Evolutionary conservation across 2,888 invertebrate genomes (phyloP), one percentile per base, ranked within the genome.

Genomic region (Nipponacmea schrenckii): DNA sequence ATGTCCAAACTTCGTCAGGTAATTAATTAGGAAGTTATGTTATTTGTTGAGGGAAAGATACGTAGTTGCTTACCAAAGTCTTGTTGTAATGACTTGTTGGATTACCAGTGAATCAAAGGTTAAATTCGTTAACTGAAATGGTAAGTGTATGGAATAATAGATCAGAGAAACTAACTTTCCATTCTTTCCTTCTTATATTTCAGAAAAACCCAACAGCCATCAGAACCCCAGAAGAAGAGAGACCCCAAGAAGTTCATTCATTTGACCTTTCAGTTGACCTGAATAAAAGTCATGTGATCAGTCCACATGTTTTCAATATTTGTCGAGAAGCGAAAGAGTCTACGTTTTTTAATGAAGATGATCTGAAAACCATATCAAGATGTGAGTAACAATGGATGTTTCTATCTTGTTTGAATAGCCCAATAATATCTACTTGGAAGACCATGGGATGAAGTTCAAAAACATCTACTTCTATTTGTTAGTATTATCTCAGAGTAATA

Each of bases 1-100:
- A 97, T 97, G 96, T 94, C 96, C 48, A 97, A 97, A 89, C 90
- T 97, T 68, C 92, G 97, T 88, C 97, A 97, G 92, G 94, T 93
- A 39, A 10, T 8, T 39, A 5, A 5, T 39, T 39, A 7, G 39
- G 1, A 39, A 39, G 10, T 39, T 39, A 5, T 39, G 10, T 39
- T 8, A 39, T 8, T 10, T 39, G 3, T 1, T 39, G 8, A 39
- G 10, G 3, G 39, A 39, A 1, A 5, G 39, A 39, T 5, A 39
- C 10, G 8, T 8, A 39, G 39, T 39, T 8, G 8, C 39, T 39
- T 39, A 8, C 39, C 39, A 39, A 8, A 10, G 39, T 39, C 39
- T 39, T 39, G 8, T 7, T 39, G 10, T 39, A 10, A 31, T 31
- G 2, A 31, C 39, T 7, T 39, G 8, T 8, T 39, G 39, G 64